Percentiles rank a stretch among this genome's conserved stretches.
Evolutionary conservation across 2,797 vertebrate genomes (phyloP).

Genomic region (Artibeus lituratus): DNA sequence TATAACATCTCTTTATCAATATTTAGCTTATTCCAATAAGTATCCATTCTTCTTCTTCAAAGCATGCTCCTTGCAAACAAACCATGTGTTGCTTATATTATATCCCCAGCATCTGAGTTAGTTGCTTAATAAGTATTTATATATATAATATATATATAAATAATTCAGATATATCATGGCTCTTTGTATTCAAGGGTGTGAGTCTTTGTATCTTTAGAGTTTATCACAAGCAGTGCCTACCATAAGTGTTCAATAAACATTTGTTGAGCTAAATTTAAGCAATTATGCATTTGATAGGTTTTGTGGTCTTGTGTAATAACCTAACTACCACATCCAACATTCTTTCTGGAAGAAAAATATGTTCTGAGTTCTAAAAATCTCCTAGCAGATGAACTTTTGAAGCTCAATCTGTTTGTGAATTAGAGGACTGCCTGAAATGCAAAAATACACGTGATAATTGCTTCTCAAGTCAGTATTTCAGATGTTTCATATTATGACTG

Average conservation of each 20-base stretch:
- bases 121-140: not conserved
- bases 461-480: conserved; percentile 29
- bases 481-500: not conserved
- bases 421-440: not conserved
- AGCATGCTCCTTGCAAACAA: not conserved
- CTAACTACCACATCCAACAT: not conserved
- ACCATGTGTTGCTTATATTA: not conserved
- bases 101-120: not conserved
- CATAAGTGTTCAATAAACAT: not conserved
- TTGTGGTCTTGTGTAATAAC: not conserved
- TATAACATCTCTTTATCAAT: not conserved
- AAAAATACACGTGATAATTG: conserved; percentile 32
- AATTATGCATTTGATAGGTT: not conserved
- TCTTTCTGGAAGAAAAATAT: conserved; percentile 22
- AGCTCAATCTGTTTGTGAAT: conserved; percentile 15
- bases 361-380: conserved; percentile 22
- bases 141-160: not conserved
- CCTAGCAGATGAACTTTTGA: not conserved
- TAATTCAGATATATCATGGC: not conserved
- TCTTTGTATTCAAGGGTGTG: not conserved
- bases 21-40: not conserved
- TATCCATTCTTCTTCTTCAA: not conserved
- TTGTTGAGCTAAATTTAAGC: conserved; percentile 2
- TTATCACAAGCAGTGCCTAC: not conserved
- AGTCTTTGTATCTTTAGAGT: not conserved